A percentile compares a stretch with the other conserved stretches of the same genome.
These are phyloP conservation scores for Griposia aprilina DNA, from an alignment of 2,888 invertebrate species.

Conservation along the genomic window DNA sequence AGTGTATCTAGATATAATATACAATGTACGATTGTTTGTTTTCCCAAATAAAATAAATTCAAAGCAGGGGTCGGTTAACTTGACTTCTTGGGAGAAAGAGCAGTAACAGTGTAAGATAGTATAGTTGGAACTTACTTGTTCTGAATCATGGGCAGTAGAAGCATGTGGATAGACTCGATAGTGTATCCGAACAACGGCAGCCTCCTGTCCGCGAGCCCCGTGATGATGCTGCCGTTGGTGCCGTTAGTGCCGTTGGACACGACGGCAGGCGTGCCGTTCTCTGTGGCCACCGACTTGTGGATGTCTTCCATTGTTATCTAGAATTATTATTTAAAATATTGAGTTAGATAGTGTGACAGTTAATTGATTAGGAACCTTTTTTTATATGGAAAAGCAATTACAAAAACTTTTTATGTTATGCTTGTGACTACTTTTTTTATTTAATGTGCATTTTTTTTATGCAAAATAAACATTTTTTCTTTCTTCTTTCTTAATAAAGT, in stretches of 20 bases:
- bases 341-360: not conserved
- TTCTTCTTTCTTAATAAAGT: not conserved
- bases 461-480: no score
- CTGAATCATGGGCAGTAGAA: constrained; percentile 98
- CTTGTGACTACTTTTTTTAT: no score
- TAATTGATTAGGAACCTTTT: no score
- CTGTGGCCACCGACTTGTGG: constrained; percentile 86
- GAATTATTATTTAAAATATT: constrained; percentile 40
- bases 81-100: not conserved
- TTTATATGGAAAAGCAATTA: not conserved
- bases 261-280: constrained; percentile 71
- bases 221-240: constrained; percentile 81
- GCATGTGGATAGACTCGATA: constrained; percentile 97
- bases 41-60: no score
- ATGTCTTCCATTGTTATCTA: constrained; percentile 96
- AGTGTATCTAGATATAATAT: no score
- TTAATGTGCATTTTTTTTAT: no score
- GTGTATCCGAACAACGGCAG: constrained; percentile 98
- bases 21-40: no score
- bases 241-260: constrained; percentile 73
- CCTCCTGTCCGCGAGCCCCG: constrained; percentile 94
- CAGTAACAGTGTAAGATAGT: not conserved
- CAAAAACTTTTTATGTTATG: not conserved
- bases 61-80: not conserved
- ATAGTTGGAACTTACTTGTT: constrained; percentile 93